Evolutionary conservation across 2,888 invertebrate species (phyloP).

Genomic region (Shargacucullia verbasci): DNA sequence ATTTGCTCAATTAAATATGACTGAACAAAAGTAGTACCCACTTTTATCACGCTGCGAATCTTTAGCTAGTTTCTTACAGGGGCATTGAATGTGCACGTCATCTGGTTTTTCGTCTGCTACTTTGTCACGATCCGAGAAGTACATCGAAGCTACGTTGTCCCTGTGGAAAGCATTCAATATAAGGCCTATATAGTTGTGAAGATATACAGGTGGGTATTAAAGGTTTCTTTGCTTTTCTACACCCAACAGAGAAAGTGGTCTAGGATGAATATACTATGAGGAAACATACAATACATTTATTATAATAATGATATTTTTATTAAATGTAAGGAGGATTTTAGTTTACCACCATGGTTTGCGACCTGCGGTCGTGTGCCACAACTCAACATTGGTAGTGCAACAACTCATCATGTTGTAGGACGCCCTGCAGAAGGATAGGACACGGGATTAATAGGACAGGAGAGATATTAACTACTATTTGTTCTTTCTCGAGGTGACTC

Average conservation of each 20-base stretch:
- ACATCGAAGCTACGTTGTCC: constrained; percentile 75
- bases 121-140: constrained; percentile 58
- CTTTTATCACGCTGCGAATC: constrained; percentile 42
- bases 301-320: too few species aligned
- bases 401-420: constrained; percentile 76
- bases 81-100: constrained; percentile 16
- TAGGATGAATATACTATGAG: too few species aligned
- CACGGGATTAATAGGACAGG: constrained; percentile 22
- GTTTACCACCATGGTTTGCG: constrained; percentile 82
- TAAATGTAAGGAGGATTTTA: neutral
- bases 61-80: constrained; percentile 33
- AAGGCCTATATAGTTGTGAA: neutral
- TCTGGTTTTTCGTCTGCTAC: constrained; percentile 11
- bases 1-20: neutral
- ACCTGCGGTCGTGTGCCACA: constrained; percentile 71
- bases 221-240: too few species aligned
- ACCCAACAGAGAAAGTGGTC: too few species aligned
- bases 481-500: too few species aligned
- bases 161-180: constrained; percentile 57
- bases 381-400: constrained; percentile 75
- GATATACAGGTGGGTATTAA: too few species aligned
- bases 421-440: constrained; percentile 65
- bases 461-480: too few species aligned
- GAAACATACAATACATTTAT: too few species aligned
- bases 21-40: constrained; percentile 9